Conservation (phyloP, 2,113 vertebrate species). For the Brachyhypopomus gauderio region DNA sequence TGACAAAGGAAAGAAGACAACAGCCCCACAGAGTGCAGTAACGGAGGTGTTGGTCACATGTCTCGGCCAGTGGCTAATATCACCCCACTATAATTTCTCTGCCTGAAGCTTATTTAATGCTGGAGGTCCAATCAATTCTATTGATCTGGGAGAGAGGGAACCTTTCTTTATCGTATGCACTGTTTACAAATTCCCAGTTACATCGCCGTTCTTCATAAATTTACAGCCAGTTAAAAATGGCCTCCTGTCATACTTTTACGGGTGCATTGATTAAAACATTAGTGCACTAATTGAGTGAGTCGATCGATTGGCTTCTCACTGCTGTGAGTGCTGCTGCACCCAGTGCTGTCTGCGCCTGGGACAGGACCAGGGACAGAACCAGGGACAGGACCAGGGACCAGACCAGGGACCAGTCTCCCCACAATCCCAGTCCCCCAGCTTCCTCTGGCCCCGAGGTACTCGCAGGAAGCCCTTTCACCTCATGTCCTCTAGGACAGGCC, state of each 20-base stretch:
- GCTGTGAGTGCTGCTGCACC: neutral
- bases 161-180: slow-evolving; percentile 55
- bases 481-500: too few relatives aligned
- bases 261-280: slow-evolving; percentile 65
- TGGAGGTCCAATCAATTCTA: slow-evolving; percentile 55
- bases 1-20: neutral
- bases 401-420: neutral
- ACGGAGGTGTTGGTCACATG: slow-evolving; percentile 18
- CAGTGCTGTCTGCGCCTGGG: neutral
- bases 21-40: neutral
- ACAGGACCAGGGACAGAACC: neutral
- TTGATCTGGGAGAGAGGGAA: slow-evolving; percentile 45
- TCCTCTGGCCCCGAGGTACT: too few relatives aligned
- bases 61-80: slow-evolving; percentile 37
- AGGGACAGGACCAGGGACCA: slow-evolving; percentile 1
- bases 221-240: slow-evolving; percentile 54
- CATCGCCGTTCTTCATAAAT: slow-evolving; percentile 58
- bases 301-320: slow-evolving; percentile 53
- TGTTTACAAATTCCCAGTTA: slow-evolving; percentile 63
- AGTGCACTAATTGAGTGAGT: slow-evolving; percentile 59
- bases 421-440: neutral
- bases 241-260: slow-evolving; percentile 58
- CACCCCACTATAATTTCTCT: slow-evolving; percentile 29
- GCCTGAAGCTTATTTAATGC: slow-evolving; percentile 59
- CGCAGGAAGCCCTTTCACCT: too few relatives aligned